These are phyloP conservation scores for Paraescarpia echinospica DNA, from an alignment of 1,140 invertebrate genomes.

Conservation along the genomic window DNA sequence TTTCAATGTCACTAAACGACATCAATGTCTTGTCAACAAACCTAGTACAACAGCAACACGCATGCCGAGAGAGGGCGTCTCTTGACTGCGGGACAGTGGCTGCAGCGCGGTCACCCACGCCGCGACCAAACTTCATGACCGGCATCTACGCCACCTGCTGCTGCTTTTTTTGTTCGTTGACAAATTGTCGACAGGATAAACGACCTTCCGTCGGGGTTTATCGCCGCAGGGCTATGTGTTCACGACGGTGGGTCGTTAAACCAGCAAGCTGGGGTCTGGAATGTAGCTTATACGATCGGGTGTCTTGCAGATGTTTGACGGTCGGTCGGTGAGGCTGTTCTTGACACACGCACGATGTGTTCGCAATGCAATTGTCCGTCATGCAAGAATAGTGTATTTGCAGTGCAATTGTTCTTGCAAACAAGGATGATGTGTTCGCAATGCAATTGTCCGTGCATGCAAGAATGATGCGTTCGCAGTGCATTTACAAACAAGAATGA, in stretches of 20 bases:
- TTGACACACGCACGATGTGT: background rate
- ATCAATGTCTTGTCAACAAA: background rate
- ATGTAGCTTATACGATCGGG: background rate
- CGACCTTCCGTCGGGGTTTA: constrained; percentile 3
- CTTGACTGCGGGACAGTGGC: background rate
- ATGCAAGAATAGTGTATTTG: too few species aligned
- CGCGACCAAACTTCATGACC: too few species aligned
- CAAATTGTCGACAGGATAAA: background rate
- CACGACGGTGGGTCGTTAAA: background rate
- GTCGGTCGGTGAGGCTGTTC: background rate
- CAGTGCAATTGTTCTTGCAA: too few species aligned
- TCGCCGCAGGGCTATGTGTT: background rate
- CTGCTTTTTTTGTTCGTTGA: background rate
- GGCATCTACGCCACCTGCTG: background rate
- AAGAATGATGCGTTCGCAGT: too few species aligned
- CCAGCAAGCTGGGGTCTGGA: background rate
- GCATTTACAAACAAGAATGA: too few species aligned
- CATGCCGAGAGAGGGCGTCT: background rate
- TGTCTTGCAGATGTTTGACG: background rate
- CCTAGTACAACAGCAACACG: background rate
- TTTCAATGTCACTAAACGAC: background rate
- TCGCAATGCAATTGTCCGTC: background rate
- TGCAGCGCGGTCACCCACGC: background rate
- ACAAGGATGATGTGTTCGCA: too few species aligned
- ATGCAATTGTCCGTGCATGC: too few species aligned